These are phyloP conservation scores for Ophion ellenae DNA, from an alignment of 2,888 invertebrate genomes.

Conservation along the genomic window DNA sequence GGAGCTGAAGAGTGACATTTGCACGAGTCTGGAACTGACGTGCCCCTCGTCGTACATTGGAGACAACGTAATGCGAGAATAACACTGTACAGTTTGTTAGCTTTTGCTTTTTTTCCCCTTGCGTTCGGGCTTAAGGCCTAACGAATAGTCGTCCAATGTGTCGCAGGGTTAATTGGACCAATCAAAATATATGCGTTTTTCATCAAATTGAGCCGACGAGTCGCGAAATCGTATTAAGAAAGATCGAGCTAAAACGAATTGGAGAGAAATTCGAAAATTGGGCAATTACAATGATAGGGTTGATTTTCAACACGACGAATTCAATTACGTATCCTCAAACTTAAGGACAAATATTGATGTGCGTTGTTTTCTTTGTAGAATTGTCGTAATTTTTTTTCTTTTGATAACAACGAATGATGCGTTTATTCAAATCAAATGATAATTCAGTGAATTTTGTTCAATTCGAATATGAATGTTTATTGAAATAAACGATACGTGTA, in stretches of 20 bases:
- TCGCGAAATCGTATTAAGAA: not conserved
- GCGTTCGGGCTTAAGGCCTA: not conserved
- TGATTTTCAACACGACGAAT: too few species aligned
- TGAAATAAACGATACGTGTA: not conserved
- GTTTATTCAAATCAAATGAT: too few species aligned
- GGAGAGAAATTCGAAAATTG: not conserved
- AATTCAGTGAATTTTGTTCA: too few species aligned
- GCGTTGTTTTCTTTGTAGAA: too few species aligned
- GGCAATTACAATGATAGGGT: too few species aligned
- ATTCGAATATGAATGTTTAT: not conserved
- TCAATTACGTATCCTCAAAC: too few species aligned
- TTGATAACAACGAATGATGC: too few species aligned
- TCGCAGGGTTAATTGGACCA: not conserved
- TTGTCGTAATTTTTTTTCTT: too few species aligned
- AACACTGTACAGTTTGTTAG: not conserved
- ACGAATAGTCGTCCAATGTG: not conserved
- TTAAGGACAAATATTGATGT: too few species aligned
- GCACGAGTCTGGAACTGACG: constrained; percentile 2
- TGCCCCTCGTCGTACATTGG: not conserved
- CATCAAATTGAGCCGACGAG: not conserved
- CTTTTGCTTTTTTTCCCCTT: not conserved
- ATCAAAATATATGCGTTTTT: not conserved
- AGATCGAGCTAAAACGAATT: not conserved
- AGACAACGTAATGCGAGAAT: not conserved
- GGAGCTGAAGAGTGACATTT: constrained; percentile 12